Conservation (phyloP, 92 coral and sea anemone genomes). For the Phenganax stokvisi region DNA sequence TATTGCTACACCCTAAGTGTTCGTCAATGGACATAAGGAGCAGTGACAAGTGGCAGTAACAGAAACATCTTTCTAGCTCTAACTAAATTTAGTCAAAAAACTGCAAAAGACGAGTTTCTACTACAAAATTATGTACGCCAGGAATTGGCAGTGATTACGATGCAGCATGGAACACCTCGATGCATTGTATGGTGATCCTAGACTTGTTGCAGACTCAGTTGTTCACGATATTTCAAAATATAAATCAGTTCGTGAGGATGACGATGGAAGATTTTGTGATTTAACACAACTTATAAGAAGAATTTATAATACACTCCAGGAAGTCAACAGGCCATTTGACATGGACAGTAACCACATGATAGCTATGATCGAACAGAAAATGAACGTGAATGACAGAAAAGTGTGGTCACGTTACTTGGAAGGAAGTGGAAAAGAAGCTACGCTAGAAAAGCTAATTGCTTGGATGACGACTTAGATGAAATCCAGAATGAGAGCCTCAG, state of each 20-base stretch:
- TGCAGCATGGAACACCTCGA: conserved; percentile 43
- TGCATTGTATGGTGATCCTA: conserved; percentile 24
- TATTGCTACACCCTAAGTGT: no score
- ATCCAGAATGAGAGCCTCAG: no score
- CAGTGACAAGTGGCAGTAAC: no score
- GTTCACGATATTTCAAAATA: conserved; percentile 32
- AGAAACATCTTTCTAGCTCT: no score
- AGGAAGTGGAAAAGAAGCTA: conserved; percentile 36
- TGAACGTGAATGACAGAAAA: conserved; percentile 1
- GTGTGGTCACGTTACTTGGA: conserved; percentile 42
- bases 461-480: conserved; percentile 3
- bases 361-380: conserved; percentile 38
- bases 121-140: no score
- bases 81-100: no score
- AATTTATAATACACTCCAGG: conserved; percentile 38
- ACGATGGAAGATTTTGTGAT: conserved; percentile 43
- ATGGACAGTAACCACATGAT: conserved; percentile 32
- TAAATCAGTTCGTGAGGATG: conserved; percentile 20
- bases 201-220: conserved; percentile 33
- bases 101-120: no score
- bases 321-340: conserved; percentile 11
- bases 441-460: conserved; percentile 38
- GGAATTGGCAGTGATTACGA: conserved; percentile 45
- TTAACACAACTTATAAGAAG: conserved; percentile 28
- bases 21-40: no score